Conservation (phyloP, 2,797 vertebrate species). For the Hippocampus kuda region DNA sequence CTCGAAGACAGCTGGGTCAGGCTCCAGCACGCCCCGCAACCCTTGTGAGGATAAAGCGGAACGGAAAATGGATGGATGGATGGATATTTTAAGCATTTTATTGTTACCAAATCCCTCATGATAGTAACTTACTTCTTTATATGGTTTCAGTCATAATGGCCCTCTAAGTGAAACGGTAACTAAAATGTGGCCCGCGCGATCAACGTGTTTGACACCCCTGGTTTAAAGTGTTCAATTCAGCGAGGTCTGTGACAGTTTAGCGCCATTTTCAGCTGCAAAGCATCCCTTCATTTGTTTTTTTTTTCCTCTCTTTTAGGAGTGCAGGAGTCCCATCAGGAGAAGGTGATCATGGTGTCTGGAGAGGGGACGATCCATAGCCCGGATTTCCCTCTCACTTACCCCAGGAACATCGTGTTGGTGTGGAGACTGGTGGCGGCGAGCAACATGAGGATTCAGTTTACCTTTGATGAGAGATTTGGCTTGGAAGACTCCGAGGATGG, state of each 20-base stretch:
- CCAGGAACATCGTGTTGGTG: conserved; percentile 77
- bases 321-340: conserved; percentile 90
- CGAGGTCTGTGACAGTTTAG: background rate
- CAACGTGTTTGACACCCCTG: too few species aligned
- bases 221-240: background rate
- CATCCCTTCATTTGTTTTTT: background rate
- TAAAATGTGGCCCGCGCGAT: too few species aligned
- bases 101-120: too few species aligned
- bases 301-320: conserved; percentile 71
- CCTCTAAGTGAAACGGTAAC: too few species aligned
- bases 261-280: background rate
- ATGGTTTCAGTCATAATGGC: too few species aligned
- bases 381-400: conserved; percentile 85
- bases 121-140: too few species aligned
- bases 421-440: conserved; percentile 83
- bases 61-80: too few species aligned
- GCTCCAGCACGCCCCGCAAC: too few species aligned
- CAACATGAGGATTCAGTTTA: conserved; percentile 85
- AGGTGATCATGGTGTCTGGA: conserved; percentile 79
- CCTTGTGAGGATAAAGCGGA: too few species aligned
- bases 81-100: too few species aligned
- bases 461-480: conserved; percentile 89
- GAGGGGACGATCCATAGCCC: conserved; percentile 92
- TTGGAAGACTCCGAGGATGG: conserved; percentile 94
- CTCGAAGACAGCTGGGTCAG: too few species aligned